Conservation (phyloP, 2,797 vertebrate genomes). For the Chaetodon trifasciatus region DNA sequence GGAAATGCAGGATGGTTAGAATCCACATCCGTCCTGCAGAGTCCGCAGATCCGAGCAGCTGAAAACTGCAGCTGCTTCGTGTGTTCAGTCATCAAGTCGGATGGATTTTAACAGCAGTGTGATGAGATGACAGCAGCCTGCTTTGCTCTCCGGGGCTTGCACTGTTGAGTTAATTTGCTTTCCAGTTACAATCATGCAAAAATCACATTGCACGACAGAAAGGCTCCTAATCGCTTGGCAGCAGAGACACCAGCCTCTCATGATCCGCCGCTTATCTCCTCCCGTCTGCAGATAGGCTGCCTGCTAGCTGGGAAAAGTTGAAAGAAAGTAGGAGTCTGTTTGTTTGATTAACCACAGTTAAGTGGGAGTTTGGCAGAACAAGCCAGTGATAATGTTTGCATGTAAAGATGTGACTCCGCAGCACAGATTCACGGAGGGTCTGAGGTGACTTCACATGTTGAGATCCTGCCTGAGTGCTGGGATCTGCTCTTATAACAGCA, state of each 20-base stretch:
- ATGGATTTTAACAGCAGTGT: neutral
- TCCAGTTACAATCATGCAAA: neutral
- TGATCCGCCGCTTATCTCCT: neutral
- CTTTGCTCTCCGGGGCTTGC: neutral
- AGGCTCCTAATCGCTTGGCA: neutral
- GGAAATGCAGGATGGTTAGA: no score
- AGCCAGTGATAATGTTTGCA: neutral
- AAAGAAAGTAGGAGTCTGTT: neutral
- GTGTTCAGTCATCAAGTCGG: no score
- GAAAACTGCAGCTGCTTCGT: neutral
- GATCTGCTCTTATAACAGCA: neutral
- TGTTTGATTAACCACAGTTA: constrained; percentile 1
- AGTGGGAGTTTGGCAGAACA: constrained; percentile 7
- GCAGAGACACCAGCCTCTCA: constrained; percentile 15
- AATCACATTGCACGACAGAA: constrained; percentile 1
- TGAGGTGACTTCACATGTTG: neutral
- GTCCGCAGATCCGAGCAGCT: no score
- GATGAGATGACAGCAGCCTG: neutral
- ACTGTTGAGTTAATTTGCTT: neutral
- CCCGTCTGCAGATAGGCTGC: constrained; percentile 9
- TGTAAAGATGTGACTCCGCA: constrained; percentile 11
- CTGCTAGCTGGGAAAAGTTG: neutral
- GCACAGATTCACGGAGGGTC: neutral
- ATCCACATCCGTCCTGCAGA: no score
- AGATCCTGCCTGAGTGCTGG: neutral